Conservation (phyloP, 2,797 vertebrate species). For the Myotis planiceps region DNA sequence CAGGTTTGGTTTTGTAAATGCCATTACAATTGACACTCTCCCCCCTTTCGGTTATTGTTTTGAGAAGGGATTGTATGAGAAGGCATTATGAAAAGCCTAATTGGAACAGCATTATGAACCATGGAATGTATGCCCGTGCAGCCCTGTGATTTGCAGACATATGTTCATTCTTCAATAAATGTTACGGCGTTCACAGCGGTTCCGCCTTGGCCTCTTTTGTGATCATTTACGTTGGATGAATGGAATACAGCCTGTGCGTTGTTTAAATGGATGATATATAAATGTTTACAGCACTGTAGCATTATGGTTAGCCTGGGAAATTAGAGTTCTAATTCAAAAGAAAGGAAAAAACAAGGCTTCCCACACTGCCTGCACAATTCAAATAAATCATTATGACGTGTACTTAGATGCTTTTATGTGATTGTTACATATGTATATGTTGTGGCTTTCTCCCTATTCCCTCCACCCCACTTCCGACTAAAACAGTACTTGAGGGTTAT, state of each 20-base stretch:
- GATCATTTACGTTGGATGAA: constrained; percentile 24
- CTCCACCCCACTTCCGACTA: neutral
- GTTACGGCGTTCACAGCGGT: neutral
- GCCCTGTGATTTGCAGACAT: constrained; percentile 28
- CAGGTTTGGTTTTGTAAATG: neutral
- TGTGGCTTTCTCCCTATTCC: neutral
- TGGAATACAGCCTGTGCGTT: neutral
- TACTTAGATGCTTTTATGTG: neutral
- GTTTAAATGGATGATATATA: neutral
- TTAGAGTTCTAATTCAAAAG: neutral
- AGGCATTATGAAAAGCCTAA: neutral
- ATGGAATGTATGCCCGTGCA: neutral
- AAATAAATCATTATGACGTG: neutral
- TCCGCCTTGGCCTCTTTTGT: constrained; percentile 54
- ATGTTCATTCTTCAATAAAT: constrained; percentile 60
- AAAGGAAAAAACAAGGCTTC: neutral
- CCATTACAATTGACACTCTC: neutral
- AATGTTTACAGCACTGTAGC: neutral
- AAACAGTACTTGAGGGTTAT: neutral
- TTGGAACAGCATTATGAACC: neutral
- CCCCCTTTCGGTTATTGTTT: neutral
- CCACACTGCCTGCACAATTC: neutral
- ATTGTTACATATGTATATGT: neutral
- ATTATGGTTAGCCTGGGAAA: neutral
- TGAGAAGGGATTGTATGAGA: neutral